Evolutionary conservation across 2,113 vertebrate genomes (phyloP).

Genomic region (Prolemur simus): DNA sequence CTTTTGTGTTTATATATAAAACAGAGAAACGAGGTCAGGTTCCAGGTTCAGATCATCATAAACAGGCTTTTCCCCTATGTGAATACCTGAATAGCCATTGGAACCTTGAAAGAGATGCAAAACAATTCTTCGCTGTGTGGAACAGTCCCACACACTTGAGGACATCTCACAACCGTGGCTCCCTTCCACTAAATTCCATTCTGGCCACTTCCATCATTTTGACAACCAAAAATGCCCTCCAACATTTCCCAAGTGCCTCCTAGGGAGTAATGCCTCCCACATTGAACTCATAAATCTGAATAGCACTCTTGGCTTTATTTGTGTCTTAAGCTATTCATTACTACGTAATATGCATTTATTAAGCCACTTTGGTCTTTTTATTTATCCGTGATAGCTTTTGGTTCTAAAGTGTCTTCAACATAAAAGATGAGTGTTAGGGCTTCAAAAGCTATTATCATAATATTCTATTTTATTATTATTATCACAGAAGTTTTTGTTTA

Average conservation of each 20-base stretch:
- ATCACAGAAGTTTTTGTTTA: not conserved
- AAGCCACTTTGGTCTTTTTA: not conserved
- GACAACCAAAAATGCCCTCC: not conserved
- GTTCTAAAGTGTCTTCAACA: slow-evolving; percentile 5
- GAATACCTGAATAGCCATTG: not conserved
- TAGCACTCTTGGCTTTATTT: not conserved
- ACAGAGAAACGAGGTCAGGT: not conserved
- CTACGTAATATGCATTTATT: not conserved
- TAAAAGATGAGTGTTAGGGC: not conserved
- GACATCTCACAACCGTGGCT: not conserved
- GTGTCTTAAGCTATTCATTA: not conserved
- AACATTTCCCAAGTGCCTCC: not conserved
- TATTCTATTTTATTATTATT: not conserved
- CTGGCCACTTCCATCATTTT: not conserved
- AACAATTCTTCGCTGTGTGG: not conserved
- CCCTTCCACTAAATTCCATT: not conserved
- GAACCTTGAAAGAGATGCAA: not conserved
- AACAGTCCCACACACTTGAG: not conserved
- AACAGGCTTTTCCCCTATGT: not conserved
- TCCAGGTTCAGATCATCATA: not conserved
- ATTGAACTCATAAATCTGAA: not conserved
- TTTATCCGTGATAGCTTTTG: not conserved
- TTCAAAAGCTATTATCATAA: slow-evolving; percentile 18
- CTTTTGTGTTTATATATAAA: not conserved
- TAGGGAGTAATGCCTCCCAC: not conserved